Evolutionary conservation across 2,113 vertebrate genomes (phyloP), one percentile per base, ranked within the genome.

Genomic region (Chaetops frenatus): DNA sequence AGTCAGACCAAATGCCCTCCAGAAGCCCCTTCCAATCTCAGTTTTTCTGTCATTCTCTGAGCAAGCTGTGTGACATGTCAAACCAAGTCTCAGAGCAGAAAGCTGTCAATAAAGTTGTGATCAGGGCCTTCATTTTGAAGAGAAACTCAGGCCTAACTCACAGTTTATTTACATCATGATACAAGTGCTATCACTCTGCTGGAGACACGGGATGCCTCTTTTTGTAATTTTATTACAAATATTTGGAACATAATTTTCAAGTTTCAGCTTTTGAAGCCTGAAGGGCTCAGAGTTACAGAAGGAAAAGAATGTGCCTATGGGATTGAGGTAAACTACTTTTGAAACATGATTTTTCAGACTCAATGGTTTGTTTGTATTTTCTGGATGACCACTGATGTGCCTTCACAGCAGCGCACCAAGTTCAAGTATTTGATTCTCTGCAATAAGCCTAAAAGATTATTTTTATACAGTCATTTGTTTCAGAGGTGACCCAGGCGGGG

Each of bases 401-500:
- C 44, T 95, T 81, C 87, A 64, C 69, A 91, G 77, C 8, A 3
- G 38, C 40, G 15, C 25, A 22, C 29, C 0, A 2, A 54, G 21
- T 66, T 83, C 15, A 90, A 91, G 72, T 27, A 48, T 93, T 90
- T 80, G 40, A 65, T 76, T 88, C n/a, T 53, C 57, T 72, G 42
- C n/a, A 88, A 65, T 58, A 88, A 42, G 20, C 28, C 54, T 61
- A 53, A 61, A 80, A 50, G n/a, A 42, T 79, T 87, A 45, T 58
- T 94, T 91, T 81, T 64, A 35, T n/a, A 56, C 13, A 67, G 44
- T n/a, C 7, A 61, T 82, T 90, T 93, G n/a, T 25, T 93, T 80
- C 44, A 35, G 44, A 78, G n/a, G 10, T 7, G 8, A 54, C 40
- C 0, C 0, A 58, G 45, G 69, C 1, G 10, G 27, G 15, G 24